A percentile compares a stretch with the other conserved stretches of the same genome.
These are phyloP conservation scores for Crocuta crocuta DNA, from an alignment of 2,113 vertebrate genomes.

Conservation along the genomic window DNA sequence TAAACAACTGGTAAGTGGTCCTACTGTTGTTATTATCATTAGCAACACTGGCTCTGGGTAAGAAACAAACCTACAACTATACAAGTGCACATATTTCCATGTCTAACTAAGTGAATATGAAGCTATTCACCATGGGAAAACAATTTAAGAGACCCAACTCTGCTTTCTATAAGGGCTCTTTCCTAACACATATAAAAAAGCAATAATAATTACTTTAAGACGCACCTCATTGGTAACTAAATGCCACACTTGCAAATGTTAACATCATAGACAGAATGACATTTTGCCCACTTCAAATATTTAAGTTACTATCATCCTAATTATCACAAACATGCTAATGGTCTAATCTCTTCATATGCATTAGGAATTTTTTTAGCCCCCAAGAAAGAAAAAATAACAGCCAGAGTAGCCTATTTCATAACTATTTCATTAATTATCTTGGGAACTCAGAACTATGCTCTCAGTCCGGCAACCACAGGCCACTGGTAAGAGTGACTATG, in stretches of 20 bases:
- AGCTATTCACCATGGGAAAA: neutral
- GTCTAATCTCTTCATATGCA: neutral
- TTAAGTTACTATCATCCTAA: neutral
- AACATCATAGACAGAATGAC: neutral
- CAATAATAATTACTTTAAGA: neutral
- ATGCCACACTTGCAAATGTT: neutral
- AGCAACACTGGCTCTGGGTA: neutral
- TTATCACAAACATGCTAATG: neutral
- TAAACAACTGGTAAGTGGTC: neutral
- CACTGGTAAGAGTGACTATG: slow-evolving; percentile 50
- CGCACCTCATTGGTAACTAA: neutral
- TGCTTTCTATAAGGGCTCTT: neutral
- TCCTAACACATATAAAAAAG: neutral
- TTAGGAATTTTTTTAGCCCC: neutral
- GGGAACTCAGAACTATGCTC: neutral
- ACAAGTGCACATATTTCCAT: neutral
- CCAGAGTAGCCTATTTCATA: neutral
- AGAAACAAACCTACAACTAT: neutral
- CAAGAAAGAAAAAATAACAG: neutral
- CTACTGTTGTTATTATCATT: neutral
- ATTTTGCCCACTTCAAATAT: neutral
- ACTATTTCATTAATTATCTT: slow-evolving; percentile 19
- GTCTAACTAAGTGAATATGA: neutral
- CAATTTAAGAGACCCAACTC: neutral
- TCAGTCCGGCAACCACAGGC: neutral